Evolutionary conservation across 2,113 vertebrate genomes (phyloP).

Genomic region (Indri indri): DNA sequence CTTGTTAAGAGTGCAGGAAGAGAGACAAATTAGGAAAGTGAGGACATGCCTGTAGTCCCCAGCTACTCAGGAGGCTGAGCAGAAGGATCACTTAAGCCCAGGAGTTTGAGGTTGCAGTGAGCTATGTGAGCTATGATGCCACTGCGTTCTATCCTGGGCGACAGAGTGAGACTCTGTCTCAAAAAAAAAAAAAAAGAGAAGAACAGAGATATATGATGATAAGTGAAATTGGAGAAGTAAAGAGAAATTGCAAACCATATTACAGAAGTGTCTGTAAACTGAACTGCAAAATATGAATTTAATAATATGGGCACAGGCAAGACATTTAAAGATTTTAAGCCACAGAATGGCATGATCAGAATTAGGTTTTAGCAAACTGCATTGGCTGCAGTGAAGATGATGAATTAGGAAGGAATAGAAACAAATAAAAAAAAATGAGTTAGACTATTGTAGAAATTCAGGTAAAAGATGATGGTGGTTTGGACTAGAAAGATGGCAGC

Average conservation of each 20-base stretch:
- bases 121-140: too few relatives aligned
- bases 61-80: too few relatives aligned
- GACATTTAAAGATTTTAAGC: conserved; percentile 32
- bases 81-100: too few relatives aligned
- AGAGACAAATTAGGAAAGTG: background rate
- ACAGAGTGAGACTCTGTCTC: too few relatives aligned
- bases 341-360: background rate
- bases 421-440: background rate
- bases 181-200: background rate
- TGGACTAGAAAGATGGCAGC: background rate
- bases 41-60: background rate
- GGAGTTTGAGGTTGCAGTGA: too few relatives aligned
- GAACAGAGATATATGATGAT: background rate
- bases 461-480: background rate
- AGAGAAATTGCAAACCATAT: background rate
- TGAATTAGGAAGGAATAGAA: background rate
- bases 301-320: background rate
- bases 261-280: background rate
- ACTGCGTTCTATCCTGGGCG: too few relatives aligned
- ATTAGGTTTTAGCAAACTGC: conserved; percentile 8
- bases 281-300: background rate
- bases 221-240: background rate
- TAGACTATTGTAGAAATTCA: background rate
- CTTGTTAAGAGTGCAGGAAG: background rate
- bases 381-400: background rate